Percentiles rank a stretch among this genome's conserved stretches.
phyloP scores from a whole-genome alignment of 2,888 invertebrate genomes.

The Cenopis cana region DNA sequence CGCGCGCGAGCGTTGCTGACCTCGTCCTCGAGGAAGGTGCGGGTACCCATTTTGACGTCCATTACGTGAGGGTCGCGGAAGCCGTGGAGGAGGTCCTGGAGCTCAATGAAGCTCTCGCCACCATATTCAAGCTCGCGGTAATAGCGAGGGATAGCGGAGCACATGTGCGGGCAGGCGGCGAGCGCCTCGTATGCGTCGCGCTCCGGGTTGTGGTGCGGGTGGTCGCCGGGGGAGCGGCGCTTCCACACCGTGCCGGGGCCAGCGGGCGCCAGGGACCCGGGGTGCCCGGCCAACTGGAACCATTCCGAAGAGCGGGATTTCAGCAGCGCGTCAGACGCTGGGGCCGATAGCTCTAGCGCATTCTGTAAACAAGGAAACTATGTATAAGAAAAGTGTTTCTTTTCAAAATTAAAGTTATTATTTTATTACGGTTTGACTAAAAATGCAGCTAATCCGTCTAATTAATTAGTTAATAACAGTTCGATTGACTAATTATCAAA shows the following conservation, averaged over 20 bases:
- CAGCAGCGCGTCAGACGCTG: slow-evolving; percentile 94
- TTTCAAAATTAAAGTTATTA: no score
- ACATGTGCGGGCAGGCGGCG: slow-evolving; percentile 89
- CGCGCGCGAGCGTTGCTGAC: slow-evolving; percentile 94
- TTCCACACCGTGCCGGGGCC: slow-evolving; percentile 98
- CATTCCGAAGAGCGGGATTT: slow-evolving; percentile 89
- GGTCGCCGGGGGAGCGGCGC: slow-evolving; percentile 89
- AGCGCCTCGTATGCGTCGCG: slow-evolving; percentile 92
- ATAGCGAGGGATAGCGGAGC: slow-evolving; percentile 92
- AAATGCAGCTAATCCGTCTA: neutral
- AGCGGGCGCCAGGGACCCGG: slow-evolving; percentile 96
- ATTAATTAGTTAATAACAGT: neutral
- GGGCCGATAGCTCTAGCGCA: slow-evolving; percentile 95
- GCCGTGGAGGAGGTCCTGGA: slow-evolving; percentile 96
- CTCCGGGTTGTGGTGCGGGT: slow-evolving; percentile 90
- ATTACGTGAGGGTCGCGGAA: slow-evolving; percentile 97
- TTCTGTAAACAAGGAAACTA: slow-evolving; percentile 87
- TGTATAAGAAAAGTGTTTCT: slow-evolving; percentile 41
- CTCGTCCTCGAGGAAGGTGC: slow-evolving; percentile 98
- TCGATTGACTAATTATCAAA: slow-evolving; percentile 4
- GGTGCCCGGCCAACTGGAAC: slow-evolving; percentile 97
- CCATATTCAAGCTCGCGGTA: slow-evolving; percentile 92
- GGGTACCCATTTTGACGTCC: slow-evolving; percentile 98
- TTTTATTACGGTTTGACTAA: neutral
- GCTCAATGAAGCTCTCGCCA: slow-evolving; percentile 95